Percentiles rank a stretch among this genome's conserved stretches.
phyloP scores from a whole-genome alignment of 2,888 invertebrate species.

The Pherbina coryleti region DNA sequence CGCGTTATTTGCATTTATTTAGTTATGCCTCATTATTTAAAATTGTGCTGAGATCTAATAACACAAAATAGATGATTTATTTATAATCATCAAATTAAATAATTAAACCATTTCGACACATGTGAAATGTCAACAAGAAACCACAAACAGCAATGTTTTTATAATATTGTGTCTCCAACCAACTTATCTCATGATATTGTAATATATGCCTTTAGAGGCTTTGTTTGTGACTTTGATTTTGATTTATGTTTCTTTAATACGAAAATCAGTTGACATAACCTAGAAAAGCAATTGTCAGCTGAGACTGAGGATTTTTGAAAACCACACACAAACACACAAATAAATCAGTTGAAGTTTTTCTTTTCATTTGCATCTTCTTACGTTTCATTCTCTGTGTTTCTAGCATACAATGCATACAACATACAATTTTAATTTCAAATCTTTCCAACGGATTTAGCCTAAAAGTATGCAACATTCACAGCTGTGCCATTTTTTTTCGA shows the following conservation, averaged over 20 bases:
- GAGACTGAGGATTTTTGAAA: background rate
- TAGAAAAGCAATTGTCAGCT: slow-evolving; percentile 4
- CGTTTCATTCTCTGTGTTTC: background rate
- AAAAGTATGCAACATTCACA: slow-evolving; percentile 10
- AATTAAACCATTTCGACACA: too few relatives aligned
- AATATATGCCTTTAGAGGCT: background rate
- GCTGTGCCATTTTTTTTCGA: background rate
- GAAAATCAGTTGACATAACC: slow-evolving; percentile 28
- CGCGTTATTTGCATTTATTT: too few relatives aligned
- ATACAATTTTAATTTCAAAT: slow-evolving; percentile 30
- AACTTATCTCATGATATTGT: background rate
- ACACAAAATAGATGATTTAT: too few relatives aligned
- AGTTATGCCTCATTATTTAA: too few relatives aligned
- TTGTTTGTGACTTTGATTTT: slow-evolving; percentile 24
- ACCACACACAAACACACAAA: background rate
- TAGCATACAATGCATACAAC: slow-evolving; percentile 3
- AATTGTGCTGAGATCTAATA: too few relatives aligned
- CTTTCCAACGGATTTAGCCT: slow-evolving; percentile 14
- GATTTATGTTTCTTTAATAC: slow-evolving; percentile 14
- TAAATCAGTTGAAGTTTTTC: background rate
- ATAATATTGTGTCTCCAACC: too few relatives aligned
- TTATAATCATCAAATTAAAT: too few relatives aligned
- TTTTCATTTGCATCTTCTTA: background rate
- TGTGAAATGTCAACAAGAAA: too few relatives aligned
- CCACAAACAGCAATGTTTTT: too few relatives aligned